Conservation (phyloP, 2,113 vertebrate species). For the Carollia perspicillata region DNA sequence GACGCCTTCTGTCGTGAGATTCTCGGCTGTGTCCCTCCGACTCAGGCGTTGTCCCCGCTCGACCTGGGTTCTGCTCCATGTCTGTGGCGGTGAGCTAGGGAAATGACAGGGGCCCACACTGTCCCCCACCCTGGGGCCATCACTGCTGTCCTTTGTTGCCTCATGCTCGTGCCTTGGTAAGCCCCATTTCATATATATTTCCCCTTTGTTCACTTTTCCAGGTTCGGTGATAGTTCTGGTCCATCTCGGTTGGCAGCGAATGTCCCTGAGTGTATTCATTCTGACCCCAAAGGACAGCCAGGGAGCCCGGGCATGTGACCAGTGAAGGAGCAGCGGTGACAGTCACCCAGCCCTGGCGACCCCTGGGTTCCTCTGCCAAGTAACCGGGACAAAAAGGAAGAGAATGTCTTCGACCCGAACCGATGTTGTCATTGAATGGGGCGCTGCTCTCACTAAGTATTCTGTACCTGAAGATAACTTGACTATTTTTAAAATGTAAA, state of each 20-base stretch:
- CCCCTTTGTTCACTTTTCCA: neutral
- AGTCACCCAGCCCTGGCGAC: neutral
- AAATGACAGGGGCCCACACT: neutral
- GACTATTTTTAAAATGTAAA: neutral
- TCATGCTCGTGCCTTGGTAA: neutral
- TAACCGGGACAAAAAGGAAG: neutral
- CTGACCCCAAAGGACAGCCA: conserved; percentile 23
- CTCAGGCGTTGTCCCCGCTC: neutral
- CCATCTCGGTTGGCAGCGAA: neutral
- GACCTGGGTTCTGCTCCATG: neutral
- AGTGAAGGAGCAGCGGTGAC: neutral
- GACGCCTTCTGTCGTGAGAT: neutral
- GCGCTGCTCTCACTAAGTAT: conserved; percentile 37
- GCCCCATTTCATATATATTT: neutral
- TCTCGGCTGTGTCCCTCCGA: neutral
- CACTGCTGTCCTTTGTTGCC: no score
- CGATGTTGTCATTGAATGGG: neutral
- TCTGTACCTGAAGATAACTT: neutral
- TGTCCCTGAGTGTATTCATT: neutral
- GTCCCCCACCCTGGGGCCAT: neutral
- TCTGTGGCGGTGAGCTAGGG: neutral
- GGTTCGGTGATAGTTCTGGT: neutral
- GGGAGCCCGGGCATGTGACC: neutral
- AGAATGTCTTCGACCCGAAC: neutral
- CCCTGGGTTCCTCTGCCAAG: neutral